Percentiles rank a stretch among this genome's conserved stretches.
Evolutionary conservation across 2,888 invertebrate genomes (phyloP).

Genomic region (Synanthedon formicaeformis): DNA sequence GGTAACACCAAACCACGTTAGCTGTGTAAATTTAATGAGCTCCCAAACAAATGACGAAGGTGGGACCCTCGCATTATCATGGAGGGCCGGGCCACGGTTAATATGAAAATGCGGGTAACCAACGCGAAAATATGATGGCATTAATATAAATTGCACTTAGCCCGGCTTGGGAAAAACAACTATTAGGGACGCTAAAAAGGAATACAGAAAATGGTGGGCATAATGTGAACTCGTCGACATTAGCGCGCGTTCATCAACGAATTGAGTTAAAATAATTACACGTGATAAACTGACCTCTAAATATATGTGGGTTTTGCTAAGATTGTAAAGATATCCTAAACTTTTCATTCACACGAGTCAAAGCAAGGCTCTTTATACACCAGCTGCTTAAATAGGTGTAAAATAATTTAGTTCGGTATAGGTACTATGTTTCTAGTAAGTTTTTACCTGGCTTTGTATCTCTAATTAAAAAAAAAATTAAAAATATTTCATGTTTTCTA

Average conservation of each 20-base stretch:
- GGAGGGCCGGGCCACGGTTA: conserved; percentile 47
- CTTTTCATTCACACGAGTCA: too few species aligned
- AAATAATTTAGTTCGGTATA: too few species aligned
- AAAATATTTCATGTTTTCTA: too few species aligned
- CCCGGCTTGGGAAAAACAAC: conserved; percentile 10
- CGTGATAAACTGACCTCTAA: background rate
- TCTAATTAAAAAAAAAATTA: too few species aligned
- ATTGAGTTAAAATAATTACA: conserved; percentile 1
- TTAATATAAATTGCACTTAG: conserved; percentile 66
- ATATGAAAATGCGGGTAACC: conserved; percentile 64
- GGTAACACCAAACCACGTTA: conserved; percentile 28
- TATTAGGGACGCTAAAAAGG: conserved; percentile 18
- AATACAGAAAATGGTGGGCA: conserved; percentile 14
- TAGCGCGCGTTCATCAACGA: conserved; percentile 9
- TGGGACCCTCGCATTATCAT: conserved; percentile 52
- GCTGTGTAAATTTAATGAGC: conserved; percentile 62
- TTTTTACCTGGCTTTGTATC: too few species aligned
- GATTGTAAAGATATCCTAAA: too few species aligned
- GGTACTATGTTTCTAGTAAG: too few species aligned
- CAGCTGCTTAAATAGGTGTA: too few species aligned
- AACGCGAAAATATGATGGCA: conserved; percentile 59
- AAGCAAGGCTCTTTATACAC: too few species aligned
- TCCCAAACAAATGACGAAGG: conserved; percentile 61
- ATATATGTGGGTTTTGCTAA: too few species aligned
- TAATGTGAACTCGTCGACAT: conserved; percentile 16